A percentile compares a stretch with the other conserved stretches of the same genome.
These are phyloP conservation scores for Artemia franciscana DNA, from an alignment of 1,140 invertebrate genomes.

Conservation along the genomic window DNA sequence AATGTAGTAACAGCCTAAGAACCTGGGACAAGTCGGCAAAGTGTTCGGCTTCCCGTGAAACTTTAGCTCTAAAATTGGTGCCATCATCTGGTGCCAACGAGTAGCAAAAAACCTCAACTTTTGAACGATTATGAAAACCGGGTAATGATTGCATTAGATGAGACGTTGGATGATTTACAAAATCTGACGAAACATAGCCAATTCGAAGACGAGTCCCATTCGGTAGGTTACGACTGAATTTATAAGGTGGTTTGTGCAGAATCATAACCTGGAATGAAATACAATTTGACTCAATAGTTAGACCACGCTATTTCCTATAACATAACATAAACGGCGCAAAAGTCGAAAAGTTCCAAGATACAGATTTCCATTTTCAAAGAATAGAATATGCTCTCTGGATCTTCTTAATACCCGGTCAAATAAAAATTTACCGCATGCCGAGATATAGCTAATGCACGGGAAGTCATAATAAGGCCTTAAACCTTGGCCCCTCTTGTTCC, in stretches of 20 bases:
- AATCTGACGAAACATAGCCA: constrained; percentile 96
- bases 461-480: no score
- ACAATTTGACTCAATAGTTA: no score
- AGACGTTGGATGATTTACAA: constrained; percentile 97
- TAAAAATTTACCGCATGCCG: no score
- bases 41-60: constrained; percentile 79
- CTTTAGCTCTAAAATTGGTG: constrained; percentile 88
- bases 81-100: constrained; percentile 88
- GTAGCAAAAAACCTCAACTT: constrained; percentile 92
- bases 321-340: no score
- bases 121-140: constrained; percentile 62
- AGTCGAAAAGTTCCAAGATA: no score
- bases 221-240: constrained; percentile 36
- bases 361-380: no score
- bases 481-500: no score
- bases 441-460: no score
- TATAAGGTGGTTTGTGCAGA: constrained; percentile 57
- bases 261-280: constrained; percentile 72
- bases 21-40: constrained; percentile 77
- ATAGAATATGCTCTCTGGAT: no score
- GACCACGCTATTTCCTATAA: no score
- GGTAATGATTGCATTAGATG: constrained; percentile 99
- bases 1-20: no score
- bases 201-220: constrained; percentile 45
- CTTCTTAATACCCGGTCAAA: no score